Evolutionary conservation across 37 sponge, comb jelly and placozoan species (phyloP), one percentile per base, ranked within the genome.

Genomic region (Hexactinellida sp.): DNA sequence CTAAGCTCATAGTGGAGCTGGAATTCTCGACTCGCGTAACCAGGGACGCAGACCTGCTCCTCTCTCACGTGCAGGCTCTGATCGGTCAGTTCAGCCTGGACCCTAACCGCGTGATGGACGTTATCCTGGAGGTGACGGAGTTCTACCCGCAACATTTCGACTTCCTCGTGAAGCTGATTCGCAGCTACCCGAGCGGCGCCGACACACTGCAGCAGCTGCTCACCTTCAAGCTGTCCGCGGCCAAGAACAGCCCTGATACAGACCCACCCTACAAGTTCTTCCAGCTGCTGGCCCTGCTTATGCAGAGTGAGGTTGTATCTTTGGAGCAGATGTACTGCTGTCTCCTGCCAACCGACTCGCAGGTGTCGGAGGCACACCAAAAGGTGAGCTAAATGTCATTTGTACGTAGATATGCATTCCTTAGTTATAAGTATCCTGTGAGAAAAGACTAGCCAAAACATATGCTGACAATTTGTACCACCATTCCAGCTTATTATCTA

Each of bases 101-200:
- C 38, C 99, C 99, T 21, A 98, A 95, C 86, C 89, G 99, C 52
- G 99, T 98, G 16, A 84, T 98, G 52, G 99, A 98, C 88, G 76
- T 98, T 9, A 89, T 95, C 1, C 84, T 95, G 88, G 94, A 98
- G 82, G 92, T 94, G 3, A 92, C 92, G 87, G 94, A 95, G 87
- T 90, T 89, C 83, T 91, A 93, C 37, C 83, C 90, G 38, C 92
- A 95, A 21, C 87, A 95, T 38, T 54, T 38, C 7, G 90, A 91
- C 39, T 94, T 98, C 85, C 94, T 92, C 47, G 36, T 94, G 38
- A 51, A 88, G 25, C 82, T 98, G 36, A 84, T 98, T 37, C 25
- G 82, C 35, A 32, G 55, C 23, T 98, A 94, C 85, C 93, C 92
- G 76, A 91, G 90, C 63, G 91, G 92, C 37, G 54, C 37, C 21